Base-by-base conservation (phyloP, 2,113 vertebrate genomes). In the Isichthys henryi region DNA sequence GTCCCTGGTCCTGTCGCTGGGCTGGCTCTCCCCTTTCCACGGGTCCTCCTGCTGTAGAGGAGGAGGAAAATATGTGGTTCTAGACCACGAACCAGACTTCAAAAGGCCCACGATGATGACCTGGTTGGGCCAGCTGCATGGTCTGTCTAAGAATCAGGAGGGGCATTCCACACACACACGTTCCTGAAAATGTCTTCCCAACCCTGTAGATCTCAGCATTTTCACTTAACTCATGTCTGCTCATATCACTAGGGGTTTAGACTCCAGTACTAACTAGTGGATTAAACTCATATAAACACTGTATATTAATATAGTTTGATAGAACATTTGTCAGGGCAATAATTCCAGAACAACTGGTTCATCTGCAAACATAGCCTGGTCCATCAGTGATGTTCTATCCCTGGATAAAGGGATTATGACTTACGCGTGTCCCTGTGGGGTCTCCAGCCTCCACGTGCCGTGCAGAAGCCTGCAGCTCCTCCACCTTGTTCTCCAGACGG, bases 1-100 rank as follows among this genome's bases (percentile, higher is more conserved):
- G 90, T 97, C 97, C 92, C 96, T 96, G 90, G 96, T 97, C 92
- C 95, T 95, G 53, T 97, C 96, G 6, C 88, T 87, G 49, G 93
- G 90, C 45, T 92, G 92, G 1, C 84, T n/a, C 9, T 90, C 92
- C 11, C 45, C 45, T 15, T 52, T 90, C 90, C 89, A 86, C 5
- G 3, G 31, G 0, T 66, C 85, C 89, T 89, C 89, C 90, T 89
- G 88, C 82, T 49, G 35, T 58, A 23, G 31, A 66, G 31, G 50
- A 45, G 39, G 27, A 58, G 5, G 27, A 9, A 39, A 70, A 19
- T 4, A 88, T 6, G 31, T 21, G 70, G 70, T 15, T 39, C 39
- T 27, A 48, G 2, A 84, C 19, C 3, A 45, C 7, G 3, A 77
- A 11, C 31, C 27, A 17, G 70, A 39, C 66, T 74, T 11, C 31